These are phyloP conservation scores for Corythornis leucogaster DNA, from an alignment of 2,797 vertebrate genomes.

Conservation along the genomic window DNA sequence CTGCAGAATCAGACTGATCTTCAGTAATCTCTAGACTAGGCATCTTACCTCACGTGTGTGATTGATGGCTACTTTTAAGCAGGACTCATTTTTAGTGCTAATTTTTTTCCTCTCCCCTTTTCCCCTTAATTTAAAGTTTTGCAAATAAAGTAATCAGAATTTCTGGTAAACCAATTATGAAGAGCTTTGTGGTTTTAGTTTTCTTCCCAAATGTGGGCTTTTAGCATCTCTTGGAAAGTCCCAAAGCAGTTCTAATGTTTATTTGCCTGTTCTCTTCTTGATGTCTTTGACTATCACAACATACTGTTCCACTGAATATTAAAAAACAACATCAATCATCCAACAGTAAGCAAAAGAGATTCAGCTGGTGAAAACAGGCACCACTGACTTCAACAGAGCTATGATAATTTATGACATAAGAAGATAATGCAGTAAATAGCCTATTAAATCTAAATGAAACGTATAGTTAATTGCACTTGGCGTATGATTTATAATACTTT, in stretches of 20 bases:
- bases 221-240: not conserved
- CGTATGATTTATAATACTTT: conserved; percentile 1
- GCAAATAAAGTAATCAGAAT: not conserved
- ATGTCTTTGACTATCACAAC: not conserved
- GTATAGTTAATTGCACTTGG: not conserved
- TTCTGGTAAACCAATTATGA: not conserved
- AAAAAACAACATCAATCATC: conserved; percentile 26
- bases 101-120: not conserved
- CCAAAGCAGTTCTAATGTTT: not conserved
- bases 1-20: conserved; percentile 28
- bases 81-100: not conserved
- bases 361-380: not conserved
- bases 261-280: not conserved
- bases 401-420: conserved; percentile 15
- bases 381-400: not conserved
- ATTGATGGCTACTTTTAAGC: not conserved
- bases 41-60: not conserved
- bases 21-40: conserved; percentile 15
- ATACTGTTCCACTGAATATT: conserved; percentile 20
- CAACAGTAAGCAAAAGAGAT: not conserved
- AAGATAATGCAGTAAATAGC: conserved; percentile 36
- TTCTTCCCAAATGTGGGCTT: not conserved
- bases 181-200: not conserved
- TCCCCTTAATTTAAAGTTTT: not conserved
- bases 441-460: conserved; percentile 44